These are phyloP conservation scores for Drosophila cardini DNA, from an alignment of 1,140 invertebrate species.

Conservation along the genomic window DNA sequence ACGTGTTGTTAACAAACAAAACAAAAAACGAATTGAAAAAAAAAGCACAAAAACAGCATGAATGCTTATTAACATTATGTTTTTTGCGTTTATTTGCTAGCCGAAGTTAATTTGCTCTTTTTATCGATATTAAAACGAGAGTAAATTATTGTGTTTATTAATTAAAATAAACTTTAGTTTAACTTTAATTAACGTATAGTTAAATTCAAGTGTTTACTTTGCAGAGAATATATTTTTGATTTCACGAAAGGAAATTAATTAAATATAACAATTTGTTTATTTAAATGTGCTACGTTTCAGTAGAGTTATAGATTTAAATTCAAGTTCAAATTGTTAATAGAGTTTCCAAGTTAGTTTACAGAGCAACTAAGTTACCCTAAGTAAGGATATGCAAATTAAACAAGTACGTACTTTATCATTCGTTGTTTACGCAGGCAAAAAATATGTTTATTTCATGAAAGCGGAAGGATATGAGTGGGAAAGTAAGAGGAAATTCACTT, in stretches of 20 bases:
- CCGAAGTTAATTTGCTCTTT: slow-evolving; percentile 8
- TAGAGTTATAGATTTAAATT: too few relatives aligned
- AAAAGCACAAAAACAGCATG: neutral
- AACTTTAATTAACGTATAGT: too few relatives aligned
- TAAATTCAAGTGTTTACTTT: too few relatives aligned
- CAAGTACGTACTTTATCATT: slow-evolving; percentile 20
- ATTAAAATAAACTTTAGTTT: neutral
- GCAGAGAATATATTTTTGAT: neutral
- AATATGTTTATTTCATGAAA: slow-evolving; percentile 25
- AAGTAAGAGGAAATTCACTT: neutral
- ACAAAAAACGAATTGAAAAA: neutral
- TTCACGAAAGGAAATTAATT: too few relatives aligned
- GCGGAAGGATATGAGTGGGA: neutral
- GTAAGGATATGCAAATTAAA: slow-evolving; percentile 16
- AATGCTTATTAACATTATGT: slow-evolving; percentile 4
- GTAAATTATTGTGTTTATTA: neutral
- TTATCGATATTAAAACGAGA: neutral
- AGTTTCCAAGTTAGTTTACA: neutral
- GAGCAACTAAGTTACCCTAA: neutral
- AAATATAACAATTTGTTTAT: too few relatives aligned
- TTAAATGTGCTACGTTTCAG: too few relatives aligned
- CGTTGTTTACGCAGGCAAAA: slow-evolving; percentile 20
- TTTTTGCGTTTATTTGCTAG: neutral
- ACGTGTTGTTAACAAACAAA: slow-evolving; percentile 24
- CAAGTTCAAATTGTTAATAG: too few relatives aligned